Evolutionary conservation across 2,888 invertebrate species (phyloP), one percentile per base, ranked within the genome.

Genomic region (Pycnomerus fuliginosus): DNA sequence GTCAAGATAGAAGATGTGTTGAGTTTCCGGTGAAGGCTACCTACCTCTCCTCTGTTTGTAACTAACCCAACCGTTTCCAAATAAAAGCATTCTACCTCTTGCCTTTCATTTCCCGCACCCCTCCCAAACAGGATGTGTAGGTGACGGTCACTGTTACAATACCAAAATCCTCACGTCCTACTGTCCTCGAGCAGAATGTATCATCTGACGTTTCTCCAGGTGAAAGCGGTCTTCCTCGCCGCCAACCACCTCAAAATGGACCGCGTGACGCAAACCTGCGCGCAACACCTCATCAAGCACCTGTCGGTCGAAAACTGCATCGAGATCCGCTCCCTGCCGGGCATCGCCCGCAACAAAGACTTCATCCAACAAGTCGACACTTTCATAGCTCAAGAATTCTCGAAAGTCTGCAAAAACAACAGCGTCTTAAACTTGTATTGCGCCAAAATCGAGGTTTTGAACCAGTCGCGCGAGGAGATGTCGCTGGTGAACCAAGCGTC

Each of bases 201-300:
- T n/a, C n/a, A n/a, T n/a, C n/a, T n/a, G n/a, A n/a, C n/a, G n/a
- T n/a, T n/a, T n/a, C n/a, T n/a, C 16, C 72, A 82, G 69, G 83
- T 91, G 42, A 84, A 85, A 62, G 80, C 84, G 13, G 83, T 91
- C 45, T 92, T 90, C 77, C 75, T 82, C 62, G 84, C 88, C n/a
- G 90, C 91, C 4, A 81, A 79, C 67, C 80, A 82, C 46, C 77
- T 92, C 62, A 85, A 86, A 67, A 83, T 92, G 77, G 84, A 85
- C 53, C 73, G 82, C 14, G 87, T 86, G 48, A 82, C 85, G 37
- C 76, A 79, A 49, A 81, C 83, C 72, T 91, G 82, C 74, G 87
- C 80, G 60, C 77, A 77, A 54, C 85, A 77, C 74, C 79, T 85
- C 60, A 83, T 82, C 24, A 76, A 78, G 61, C 80, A 84, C 62